phyloP scores from a whole-genome alignment of 2,888 invertebrate species.

The Hirtodrosophila confusa region DNA sequence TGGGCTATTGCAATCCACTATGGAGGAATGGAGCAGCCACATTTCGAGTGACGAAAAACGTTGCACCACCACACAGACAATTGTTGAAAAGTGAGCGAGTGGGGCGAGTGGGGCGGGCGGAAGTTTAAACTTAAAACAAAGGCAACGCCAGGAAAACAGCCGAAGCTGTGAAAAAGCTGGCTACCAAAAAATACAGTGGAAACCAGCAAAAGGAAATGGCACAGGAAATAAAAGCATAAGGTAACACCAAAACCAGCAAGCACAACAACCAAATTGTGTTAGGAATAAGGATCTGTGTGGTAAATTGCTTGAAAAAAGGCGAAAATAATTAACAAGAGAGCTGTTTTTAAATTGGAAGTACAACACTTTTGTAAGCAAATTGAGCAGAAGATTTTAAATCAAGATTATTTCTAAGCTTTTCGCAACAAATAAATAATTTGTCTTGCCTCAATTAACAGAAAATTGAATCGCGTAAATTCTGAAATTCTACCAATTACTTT shows the following conservation, averaged over 20 bases:
- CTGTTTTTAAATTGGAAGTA: conserved; percentile 18
- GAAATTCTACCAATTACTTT: too few relatives aligned
- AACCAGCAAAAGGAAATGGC: conserved; percentile 41
- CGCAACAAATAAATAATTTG: too few relatives aligned
- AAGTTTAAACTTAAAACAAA: conserved; percentile 55
- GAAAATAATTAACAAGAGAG: conserved; percentile 64
- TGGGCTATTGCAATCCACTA: conserved; percentile 7
- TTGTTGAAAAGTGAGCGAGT: conserved; percentile 4
- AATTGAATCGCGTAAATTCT: too few relatives aligned
- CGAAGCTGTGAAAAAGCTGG: conserved; percentile 17
- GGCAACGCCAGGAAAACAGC: conserved; percentile 19
- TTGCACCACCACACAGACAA: conserved; percentile 12
- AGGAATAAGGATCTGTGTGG: conserved; percentile 40
- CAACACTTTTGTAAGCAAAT: conserved; percentile 45
- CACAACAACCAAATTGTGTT: conserved; percentile 24
- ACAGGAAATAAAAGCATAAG: conserved; percentile 57
- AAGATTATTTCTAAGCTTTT: conserved; percentile 14
- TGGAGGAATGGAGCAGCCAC: conserved; percentile 11
- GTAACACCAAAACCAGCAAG: conserved; percentile 24
- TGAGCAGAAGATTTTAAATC: conserved; percentile 48
- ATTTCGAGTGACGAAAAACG: conserved; percentile 39
- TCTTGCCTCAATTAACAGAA: too few relatives aligned
- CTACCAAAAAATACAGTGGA: conserved; percentile 6
- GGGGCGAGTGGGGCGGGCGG: conserved; percentile 3
- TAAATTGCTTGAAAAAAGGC: conserved; percentile 55